Percentiles rank a stretch among this genome's conserved stretches.
phyloP scores from a whole-genome alignment of 1,140 invertebrate genomes.

The Drosophila rhopaloa region DNA sequence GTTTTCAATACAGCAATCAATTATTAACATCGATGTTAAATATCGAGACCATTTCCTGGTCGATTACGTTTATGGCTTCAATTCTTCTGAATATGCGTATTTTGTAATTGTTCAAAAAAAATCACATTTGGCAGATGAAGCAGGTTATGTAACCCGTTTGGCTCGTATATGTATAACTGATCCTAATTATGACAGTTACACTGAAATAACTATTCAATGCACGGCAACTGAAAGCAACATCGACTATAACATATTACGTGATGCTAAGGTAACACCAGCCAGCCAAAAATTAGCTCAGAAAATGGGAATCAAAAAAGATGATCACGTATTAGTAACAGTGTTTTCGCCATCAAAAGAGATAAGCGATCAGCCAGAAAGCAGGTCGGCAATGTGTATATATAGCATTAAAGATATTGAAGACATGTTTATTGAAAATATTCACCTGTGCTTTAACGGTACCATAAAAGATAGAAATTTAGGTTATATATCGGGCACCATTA shows the following conservation, averaged over 20 bases:
- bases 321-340: slow-evolving; percentile 91
- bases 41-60: slow-evolving; percentile 97
- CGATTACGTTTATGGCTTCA: slow-evolving; percentile 97
- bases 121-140: slow-evolving; percentile 94
- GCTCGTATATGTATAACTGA: slow-evolving; percentile 97
- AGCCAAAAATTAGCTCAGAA: slow-evolving; percentile 92
- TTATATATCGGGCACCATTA: slow-evolving; percentile 95
- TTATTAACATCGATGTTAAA: slow-evolving; percentile 96
- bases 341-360: slow-evolving; percentile 94
- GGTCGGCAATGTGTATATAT: slow-evolving; percentile 94
- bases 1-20: slow-evolving; percentile 94
- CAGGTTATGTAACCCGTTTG: slow-evolving; percentile 94
- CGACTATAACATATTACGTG: slow-evolving; percentile 95
- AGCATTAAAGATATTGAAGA: slow-evolving; percentile 94
- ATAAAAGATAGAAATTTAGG: slow-evolving; percentile 96
- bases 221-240: slow-evolving; percentile 84
- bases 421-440: slow-evolving; percentile 97
- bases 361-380: slow-evolving; percentile 90
- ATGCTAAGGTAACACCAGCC: slow-evolving; percentile 93
- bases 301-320: slow-evolving; percentile 91
- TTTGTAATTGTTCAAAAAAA: slow-evolving; percentile 97
- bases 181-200: slow-evolving; percentile 97
- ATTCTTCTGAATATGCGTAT: slow-evolving; percentile 97
- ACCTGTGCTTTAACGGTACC: slow-evolving; percentile 98
- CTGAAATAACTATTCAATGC: slow-evolving; percentile 96